Percentiles rank a stretch among this genome's conserved stretches.
These are phyloP conservation scores for Cyclina sinensis DNA, from an alignment of 1,140 invertebrate species.

Conservation along the genomic window DNA sequence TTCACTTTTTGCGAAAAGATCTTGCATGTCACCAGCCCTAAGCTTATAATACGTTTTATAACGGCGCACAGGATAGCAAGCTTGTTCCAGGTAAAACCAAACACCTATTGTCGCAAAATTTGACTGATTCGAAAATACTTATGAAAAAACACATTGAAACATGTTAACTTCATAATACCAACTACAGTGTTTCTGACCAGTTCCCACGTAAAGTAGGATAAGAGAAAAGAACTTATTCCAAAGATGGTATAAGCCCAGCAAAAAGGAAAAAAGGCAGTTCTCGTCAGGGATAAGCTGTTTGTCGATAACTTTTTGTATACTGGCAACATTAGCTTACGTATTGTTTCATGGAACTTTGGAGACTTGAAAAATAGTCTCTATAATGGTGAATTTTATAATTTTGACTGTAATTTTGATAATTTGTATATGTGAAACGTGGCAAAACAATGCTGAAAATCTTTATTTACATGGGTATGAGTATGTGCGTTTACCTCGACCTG, in stretches of 20 bases:
- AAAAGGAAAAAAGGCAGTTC: constrained; percentile 1
- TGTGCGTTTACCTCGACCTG: too few species aligned
- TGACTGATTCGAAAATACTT: neutral
- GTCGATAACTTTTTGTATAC: neutral
- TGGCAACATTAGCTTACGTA: neutral
- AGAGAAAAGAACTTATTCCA: constrained; percentile 16
- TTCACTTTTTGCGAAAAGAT: too few species aligned
- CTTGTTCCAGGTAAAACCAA: too few species aligned
- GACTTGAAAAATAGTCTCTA: neutral
- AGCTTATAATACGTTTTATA: too few species aligned
- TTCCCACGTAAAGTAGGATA: constrained; percentile 27
- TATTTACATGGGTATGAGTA: too few species aligned
- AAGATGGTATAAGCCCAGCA: constrained; percentile 6
- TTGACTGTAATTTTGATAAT: neutral
- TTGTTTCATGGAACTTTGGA: constrained; percentile 33
- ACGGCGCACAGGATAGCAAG: too few species aligned
- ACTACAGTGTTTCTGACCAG: constrained; percentile 33
- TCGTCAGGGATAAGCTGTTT: constrained; percentile 33
- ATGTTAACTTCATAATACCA: neutral
- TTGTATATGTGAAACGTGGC: too few species aligned
- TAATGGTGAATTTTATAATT: constrained; percentile 20
- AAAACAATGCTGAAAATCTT: too few species aligned
- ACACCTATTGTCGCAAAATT: too few species aligned
- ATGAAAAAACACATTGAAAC: neutral
- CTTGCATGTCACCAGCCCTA: too few species aligned